Conservation (phyloP, 1,140 invertebrate species). For the Saccostrea cuccullata region DNA sequence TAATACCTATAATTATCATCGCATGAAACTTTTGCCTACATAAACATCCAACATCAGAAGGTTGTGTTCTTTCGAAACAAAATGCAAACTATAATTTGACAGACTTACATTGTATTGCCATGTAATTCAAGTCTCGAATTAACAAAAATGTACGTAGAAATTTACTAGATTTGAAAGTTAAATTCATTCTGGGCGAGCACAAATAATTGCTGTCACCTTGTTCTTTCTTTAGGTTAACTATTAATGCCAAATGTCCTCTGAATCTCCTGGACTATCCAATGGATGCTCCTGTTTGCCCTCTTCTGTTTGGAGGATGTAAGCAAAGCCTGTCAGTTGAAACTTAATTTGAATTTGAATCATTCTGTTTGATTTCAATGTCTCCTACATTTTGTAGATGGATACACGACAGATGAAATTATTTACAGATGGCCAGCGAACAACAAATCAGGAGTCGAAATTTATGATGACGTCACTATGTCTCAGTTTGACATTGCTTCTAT, state of each 20-base stretch:
- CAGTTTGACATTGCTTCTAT: conserved; percentile 75
- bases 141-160: too few species aligned
- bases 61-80: too few species aligned
- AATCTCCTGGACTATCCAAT: conserved; percentile 97
- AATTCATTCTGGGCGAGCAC: too few species aligned
- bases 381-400: conserved; percentile 86
- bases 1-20: too few species aligned
- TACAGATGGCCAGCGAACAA: conserved; percentile 88
- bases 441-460: conserved; percentile 67
- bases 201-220: too few species aligned
- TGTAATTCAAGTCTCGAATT: too few species aligned
- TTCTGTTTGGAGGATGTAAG: conserved; percentile 96
- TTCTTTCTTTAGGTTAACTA: conserved; percentile 86
- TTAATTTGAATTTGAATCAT: not conserved
- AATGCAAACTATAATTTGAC: too few species aligned
- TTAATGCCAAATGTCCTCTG: conserved; percentile 98
- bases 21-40: too few species aligned
- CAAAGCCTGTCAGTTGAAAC: conserved; percentile 70
- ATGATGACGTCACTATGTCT: conserved; percentile 73
- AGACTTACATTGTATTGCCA: too few species aligned
- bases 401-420: conserved; percentile 91
- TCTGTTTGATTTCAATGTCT: not conserved
- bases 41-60: too few species aligned
- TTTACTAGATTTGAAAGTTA: too few species aligned
- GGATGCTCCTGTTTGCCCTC: conserved; percentile 94